Base-by-base conservation (phyloP, 2,797 vertebrate species). In the Gambusia yucatana region DNA sequence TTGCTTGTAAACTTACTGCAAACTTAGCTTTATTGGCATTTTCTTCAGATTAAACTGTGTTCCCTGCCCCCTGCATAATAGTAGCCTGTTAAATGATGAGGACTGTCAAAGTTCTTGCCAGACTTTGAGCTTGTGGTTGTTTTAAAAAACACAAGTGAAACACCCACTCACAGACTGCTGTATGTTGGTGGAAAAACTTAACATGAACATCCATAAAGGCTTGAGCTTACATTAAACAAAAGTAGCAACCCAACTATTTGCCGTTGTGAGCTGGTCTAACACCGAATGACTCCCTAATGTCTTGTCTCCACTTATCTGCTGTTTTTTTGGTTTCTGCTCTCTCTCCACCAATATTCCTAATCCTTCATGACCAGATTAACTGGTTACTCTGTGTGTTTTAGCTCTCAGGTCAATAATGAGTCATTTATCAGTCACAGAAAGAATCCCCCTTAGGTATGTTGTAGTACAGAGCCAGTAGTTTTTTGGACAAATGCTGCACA, bases 401-500 rank as follows among this genome's bases (percentile, higher is more conserved):
- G 22, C 77, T 50, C 57, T 41, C 43, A 6, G 17, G 16, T 43
- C 6, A 17, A 84, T 43, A 11, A 50, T 44, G 30, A 28, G 52
- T 43, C 25, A 73, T 33, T 70, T 71, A 77, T 73, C 0, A 0
- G 20, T 55, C 41, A 36, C 65, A 25, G 39, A 61, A 17, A 10
- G 44, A 47, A 69, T 77, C 14, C 14, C 41, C 72, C 6, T 67
- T 14, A 28, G 20, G 28, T n/a, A 1, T 30, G 39, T 43, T 59
- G 75, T 72, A 39, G 3, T 28, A 61, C 46, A 30, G 50, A 41
- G 11, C 25, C 74, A 50, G n/a, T 13, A 52, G 43, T 43, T 22
- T 33, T 22, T 82, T 63, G 17, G 71, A 63, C 57, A 71, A 76
- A 75, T 82, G 67, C 63, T 75, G 2, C 44, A 79, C 55, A 47